Evolutionary conservation across 2,797 vertebrate genomes (phyloP), one percentile per base, ranked within the genome.

Genomic region (Microchirus variegatus): DNA sequence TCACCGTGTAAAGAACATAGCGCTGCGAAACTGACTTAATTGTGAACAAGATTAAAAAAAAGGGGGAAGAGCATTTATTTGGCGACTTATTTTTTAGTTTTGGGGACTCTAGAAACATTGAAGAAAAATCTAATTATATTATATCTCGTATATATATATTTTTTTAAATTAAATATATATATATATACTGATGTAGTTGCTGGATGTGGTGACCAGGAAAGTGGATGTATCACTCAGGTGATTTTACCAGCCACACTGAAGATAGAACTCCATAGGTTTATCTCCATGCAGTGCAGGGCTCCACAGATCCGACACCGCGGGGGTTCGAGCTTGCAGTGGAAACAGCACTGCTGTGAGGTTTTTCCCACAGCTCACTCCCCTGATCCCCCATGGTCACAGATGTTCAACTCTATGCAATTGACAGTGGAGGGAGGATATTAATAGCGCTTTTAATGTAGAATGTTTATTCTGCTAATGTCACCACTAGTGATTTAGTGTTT

Each of bases 271-370:
- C 46, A 26, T 13, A 52, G 62, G 46, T 60, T 53, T 56, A 35
- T 76, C 42, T 58, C 19, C 22, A 41, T 53, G 14, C 54, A 46
- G 44, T 46, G 35, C 14, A 2, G 26, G 17, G 38, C 19, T 53
- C 53, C 35, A 59, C 42, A 40, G 48, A 47, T 59, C 36, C 37
- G 18, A 49, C 54, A 72, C 56, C 59, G 56, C 71, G 62, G 70
- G 60, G 59, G 63, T 80, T 79, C 47, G 65, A 71, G 77, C 67
- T 73, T 49, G 70, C 57, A 74, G 48, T 76, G 70, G 61, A 73
- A 85, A 42, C 81, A 85, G 26, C 81, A 80, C 56, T 62, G 74
- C 73, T 75, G 61, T 64, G 35, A 46, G 58, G 51, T 67, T 82
- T 50, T 75, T 80, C 57, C 69, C 67, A 77, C 59, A 80, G 64